phyloP scores from a whole-genome alignment of 2,113 vertebrate genomes.

The Pangasianodon gigas region DNA sequence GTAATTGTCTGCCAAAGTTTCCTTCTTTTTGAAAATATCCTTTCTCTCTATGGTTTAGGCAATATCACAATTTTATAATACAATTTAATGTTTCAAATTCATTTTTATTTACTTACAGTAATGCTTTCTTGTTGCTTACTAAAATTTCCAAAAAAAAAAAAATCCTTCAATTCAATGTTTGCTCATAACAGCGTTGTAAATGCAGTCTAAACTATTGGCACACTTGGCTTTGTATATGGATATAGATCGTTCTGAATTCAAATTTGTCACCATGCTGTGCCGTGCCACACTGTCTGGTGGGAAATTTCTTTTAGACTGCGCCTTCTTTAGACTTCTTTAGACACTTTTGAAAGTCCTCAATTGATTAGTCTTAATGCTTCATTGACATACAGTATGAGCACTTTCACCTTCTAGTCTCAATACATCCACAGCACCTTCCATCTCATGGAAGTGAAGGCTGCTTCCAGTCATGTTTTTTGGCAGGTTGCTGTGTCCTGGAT shows the following conservation, averaged over 20 bases:
- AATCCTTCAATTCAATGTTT: not conserved
- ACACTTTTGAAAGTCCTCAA: not conserved
- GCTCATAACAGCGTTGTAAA: not conserved
- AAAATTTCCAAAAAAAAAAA: too few species aligned
- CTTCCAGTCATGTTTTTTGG: conserved; percentile 17
- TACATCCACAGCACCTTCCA: conserved; percentile 38
- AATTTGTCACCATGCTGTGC: not conserved
- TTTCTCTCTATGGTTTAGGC: not conserved
- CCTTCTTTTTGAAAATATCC: not conserved
- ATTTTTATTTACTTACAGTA: not conserved
- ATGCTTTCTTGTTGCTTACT: not conserved
- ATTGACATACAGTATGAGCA: not conserved
- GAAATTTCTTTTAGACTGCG: not conserved
- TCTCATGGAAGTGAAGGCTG: conserved; percentile 36
- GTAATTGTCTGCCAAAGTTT: not conserved
- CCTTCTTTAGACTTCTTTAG: not conserved
- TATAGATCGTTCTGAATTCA: not conserved
- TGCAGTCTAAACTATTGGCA: not conserved
- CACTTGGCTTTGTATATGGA: not conserved
- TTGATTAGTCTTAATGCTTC: not conserved
- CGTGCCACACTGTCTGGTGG: not conserved
- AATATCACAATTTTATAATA: not conserved
- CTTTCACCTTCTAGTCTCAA: conserved; percentile 37
- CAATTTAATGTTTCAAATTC: not conserved
- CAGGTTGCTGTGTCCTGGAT: conserved; percentile 55